phyloP scores from a whole-genome alignment of 2,113 vertebrate species.

The Ceuthmochares aereus region DNA sequence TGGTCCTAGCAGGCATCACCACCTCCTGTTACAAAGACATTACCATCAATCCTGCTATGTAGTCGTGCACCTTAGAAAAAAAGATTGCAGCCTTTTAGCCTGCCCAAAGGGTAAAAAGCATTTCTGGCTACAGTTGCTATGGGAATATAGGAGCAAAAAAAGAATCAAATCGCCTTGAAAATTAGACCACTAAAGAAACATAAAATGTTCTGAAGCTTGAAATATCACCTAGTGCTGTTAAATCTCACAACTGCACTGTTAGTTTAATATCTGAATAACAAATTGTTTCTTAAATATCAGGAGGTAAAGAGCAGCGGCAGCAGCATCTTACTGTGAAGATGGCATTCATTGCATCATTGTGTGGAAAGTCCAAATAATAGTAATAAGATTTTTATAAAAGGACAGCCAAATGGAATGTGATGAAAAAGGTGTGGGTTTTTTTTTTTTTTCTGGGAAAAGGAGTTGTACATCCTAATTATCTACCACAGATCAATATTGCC shows the following conservation, averaged over 20 bases:
- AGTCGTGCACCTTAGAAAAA: neutral
- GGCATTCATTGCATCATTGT: neutral
- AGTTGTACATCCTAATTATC: neutral
- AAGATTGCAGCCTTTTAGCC: neutral
- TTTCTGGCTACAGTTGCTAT: conserved; percentile 12
- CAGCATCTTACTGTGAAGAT: neutral
- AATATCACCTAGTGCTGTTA: conserved; percentile 15
- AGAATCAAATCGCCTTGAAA: neutral
- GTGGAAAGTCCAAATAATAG: neutral
- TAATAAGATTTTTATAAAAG: neutral
- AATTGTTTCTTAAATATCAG: neutral
- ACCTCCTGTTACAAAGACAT: conserved; percentile 5
- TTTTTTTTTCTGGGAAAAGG: neutral
- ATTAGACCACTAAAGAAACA: neutral
- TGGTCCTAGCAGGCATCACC: neutral
- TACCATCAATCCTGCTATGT: neutral
- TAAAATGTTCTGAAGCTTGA: conserved; percentile 26
- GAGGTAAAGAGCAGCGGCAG: neutral
- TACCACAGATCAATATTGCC: neutral
- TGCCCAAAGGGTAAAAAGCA: neutral
- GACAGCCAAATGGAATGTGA: neutral
- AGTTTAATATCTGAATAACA: neutral
- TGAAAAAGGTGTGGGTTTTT: neutral
- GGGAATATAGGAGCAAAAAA: conserved; percentile 31
- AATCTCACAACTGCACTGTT: neutral